phyloP scores from a whole-genome alignment of 2,113 vertebrate genomes.

The Tiliqua scincoides region DNA sequence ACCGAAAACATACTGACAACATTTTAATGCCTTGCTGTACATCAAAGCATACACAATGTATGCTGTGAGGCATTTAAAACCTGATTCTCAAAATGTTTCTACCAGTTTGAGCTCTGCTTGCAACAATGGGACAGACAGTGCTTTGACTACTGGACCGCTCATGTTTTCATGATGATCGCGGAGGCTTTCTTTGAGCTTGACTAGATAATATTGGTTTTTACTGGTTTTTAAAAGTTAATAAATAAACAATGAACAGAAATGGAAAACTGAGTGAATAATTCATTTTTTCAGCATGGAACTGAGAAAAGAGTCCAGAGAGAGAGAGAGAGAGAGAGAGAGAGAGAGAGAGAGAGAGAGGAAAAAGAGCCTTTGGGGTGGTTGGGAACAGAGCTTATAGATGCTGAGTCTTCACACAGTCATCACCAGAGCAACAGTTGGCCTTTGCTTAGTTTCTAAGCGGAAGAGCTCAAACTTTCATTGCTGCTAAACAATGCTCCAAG shows the following conservation, averaged over 20 bases:
- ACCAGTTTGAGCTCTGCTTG: background rate
- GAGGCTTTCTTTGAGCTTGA: background rate
- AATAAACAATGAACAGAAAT: background rate
- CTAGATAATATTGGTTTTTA: background rate
- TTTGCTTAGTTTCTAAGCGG: background rate
- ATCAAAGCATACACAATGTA: background rate
- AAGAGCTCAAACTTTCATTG: constrained; percentile 11
- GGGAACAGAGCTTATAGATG: background rate
- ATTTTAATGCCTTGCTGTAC: background rate
- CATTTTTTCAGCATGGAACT: constrained; percentile 12
- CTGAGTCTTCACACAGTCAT: background rate
- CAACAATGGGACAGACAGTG: background rate
- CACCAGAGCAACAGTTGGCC: background rate
- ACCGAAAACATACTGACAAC: background rate
- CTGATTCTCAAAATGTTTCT: background rate
- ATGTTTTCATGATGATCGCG: no score
- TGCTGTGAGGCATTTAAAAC: background rate
- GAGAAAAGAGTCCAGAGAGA: background rate
- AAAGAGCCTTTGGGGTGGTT: rapidly evolving
- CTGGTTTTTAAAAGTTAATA: background rate
- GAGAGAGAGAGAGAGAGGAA: no score
- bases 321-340: no score
- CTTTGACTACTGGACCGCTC: background rate
- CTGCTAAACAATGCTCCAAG: background rate
- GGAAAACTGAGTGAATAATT: background rate